Evolutionary conservation across 2,797 vertebrate species (phyloP).

Genomic region (Microctenopoma steveboyesi): DNA sequence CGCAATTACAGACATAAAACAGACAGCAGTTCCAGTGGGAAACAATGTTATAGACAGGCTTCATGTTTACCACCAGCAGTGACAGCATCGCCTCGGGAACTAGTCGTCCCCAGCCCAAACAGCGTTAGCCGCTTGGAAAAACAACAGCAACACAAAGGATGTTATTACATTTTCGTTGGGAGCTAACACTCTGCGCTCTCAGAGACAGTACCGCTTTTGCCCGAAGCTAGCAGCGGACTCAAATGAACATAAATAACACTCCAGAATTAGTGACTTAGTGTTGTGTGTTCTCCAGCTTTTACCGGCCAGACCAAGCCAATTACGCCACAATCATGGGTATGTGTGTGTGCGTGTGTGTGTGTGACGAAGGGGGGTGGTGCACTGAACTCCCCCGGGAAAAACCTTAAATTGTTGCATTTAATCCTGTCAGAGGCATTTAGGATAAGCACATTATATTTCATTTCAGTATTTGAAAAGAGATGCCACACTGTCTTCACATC

Average conservation of each 20-base stretch:
- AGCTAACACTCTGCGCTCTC: slow-evolving; percentile 60
- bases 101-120: slow-evolving; percentile 53
- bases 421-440: slow-evolving; percentile 79
- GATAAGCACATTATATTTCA: slow-evolving; percentile 80
- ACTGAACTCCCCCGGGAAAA: slow-evolving; percentile 48
- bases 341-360: slow-evolving; percentile 16
- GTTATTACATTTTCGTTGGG: slow-evolving; percentile 65
- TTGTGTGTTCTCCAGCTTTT: slow-evolving; percentile 54
- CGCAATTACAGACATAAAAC: slow-evolving; percentile 5
- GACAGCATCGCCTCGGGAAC: slow-evolving; percentile 48
- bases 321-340: slow-evolving; percentile 36
- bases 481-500: slow-evolving; percentile 68
- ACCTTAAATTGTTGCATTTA: slow-evolving; percentile 75
- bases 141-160: slow-evolving; percentile 49
- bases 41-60: slow-evolving; percentile 31
- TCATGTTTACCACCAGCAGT: slow-evolving; percentile 52
- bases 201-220: slow-evolving; percentile 45
- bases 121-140: slow-evolving; percentile 58
- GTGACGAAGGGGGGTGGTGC: slow-evolving; percentile 9
- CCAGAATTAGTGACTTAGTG: slow-evolving; percentile 64
- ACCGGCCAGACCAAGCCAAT: slow-evolving; percentile 60
- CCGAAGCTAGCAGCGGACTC: slow-evolving; percentile 53
- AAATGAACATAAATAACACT: slow-evolving; percentile 71
- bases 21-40: slow-evolving; percentile 8
- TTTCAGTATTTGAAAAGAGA: slow-evolving; percentile 75